phyloP scores from a whole-genome alignment of 2,888 invertebrate species.

The Orgyia antiqua region DNA sequence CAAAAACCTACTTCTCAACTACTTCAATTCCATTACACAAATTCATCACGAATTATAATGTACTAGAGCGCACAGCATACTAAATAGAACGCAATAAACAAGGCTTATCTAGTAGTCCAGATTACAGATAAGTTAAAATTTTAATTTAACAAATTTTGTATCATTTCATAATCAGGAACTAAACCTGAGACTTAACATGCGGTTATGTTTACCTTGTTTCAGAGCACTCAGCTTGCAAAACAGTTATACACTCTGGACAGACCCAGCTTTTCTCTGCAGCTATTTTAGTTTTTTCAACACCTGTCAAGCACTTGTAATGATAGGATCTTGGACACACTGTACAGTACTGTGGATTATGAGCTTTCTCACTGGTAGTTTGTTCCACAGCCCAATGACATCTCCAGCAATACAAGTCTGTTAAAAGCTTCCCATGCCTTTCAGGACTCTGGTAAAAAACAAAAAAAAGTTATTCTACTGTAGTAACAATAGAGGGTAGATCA shows the following conservation, averaged over 20 bases:
- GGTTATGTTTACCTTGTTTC: constrained; percentile 84
- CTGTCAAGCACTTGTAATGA: constrained; percentile 86
- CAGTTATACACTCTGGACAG: constrained; percentile 90
- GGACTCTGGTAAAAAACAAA: constrained; percentile 25
- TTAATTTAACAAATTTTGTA: too few species aligned
- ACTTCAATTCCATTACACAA: too few species aligned
- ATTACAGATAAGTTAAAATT: too few species aligned
- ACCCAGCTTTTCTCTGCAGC: constrained; percentile 80
- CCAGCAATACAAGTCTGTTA: constrained; percentile 92
- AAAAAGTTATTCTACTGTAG: too few species aligned
- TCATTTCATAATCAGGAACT: too few species aligned
- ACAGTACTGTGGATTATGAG: constrained; percentile 77
- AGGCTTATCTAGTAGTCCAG: too few species aligned
- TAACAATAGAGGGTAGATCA: neutral
- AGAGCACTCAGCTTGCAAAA: constrained; percentile 84
- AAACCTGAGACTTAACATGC: too few species aligned
- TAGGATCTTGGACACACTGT: constrained; percentile 91
- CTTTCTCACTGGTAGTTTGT: constrained; percentile 53
- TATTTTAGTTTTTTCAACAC: constrained; percentile 65
- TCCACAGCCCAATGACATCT: constrained; percentile 88
- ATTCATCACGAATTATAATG: too few species aligned
- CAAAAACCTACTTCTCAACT: too few species aligned
- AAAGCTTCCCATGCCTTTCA: constrained; percentile 39
- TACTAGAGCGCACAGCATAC: too few species aligned
- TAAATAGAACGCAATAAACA: too few species aligned